These are phyloP conservation scores for Pterophyllum scalare DNA, from an alignment of 2,113 vertebrate genomes.

Conservation along the genomic window DNA sequence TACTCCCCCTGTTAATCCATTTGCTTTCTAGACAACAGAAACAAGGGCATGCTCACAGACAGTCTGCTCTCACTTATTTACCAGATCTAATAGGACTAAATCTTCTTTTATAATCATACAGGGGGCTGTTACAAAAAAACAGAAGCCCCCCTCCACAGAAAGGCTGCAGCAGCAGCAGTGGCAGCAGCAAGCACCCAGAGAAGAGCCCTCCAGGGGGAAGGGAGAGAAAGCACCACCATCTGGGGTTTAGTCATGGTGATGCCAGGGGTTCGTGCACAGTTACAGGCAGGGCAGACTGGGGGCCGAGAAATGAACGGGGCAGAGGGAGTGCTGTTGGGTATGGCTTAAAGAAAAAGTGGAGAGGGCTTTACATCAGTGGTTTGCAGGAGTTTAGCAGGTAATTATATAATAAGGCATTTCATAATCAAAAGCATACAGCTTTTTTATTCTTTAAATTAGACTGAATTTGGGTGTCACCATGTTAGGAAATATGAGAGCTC, in stretches of 20 bases:
- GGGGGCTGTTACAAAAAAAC: constrained; percentile 39
- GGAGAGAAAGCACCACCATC: constrained; percentile 81
- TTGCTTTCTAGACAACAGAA: constrained; percentile 70
- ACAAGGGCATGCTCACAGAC: constrained; percentile 61
- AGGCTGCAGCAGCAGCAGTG: constrained; percentile 32
- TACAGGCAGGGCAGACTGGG: constrained; percentile 45
- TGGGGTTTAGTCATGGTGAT: constrained; percentile 85
- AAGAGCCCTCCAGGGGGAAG: constrained; percentile 77
- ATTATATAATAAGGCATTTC: neutral
- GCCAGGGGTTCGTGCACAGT: constrained; percentile 74
- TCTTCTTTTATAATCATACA: constrained; percentile 73
- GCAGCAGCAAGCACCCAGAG: constrained; percentile 66
- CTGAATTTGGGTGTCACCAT: neutral
- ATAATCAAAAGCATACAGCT: too few relatives aligned
- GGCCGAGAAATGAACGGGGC: constrained; percentile 39
- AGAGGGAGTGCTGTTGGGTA: constrained; percentile 5
- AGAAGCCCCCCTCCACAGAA: constrained; percentile 49
- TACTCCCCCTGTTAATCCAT: constrained; percentile 54
- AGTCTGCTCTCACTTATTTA: constrained; percentile 62
- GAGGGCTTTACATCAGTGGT: neutral
- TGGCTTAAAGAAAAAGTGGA: neutral
- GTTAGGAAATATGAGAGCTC: neutral
- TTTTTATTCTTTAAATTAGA: neutral
- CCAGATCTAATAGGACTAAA: constrained; percentile 76
- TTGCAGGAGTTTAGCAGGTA: neutral